Percentiles rank a stretch among this genome's conserved stretches.
Evolutionary conservation across 2,797 vertebrate genomes (phyloP).

Genomic region (Carapus acus): DNA sequence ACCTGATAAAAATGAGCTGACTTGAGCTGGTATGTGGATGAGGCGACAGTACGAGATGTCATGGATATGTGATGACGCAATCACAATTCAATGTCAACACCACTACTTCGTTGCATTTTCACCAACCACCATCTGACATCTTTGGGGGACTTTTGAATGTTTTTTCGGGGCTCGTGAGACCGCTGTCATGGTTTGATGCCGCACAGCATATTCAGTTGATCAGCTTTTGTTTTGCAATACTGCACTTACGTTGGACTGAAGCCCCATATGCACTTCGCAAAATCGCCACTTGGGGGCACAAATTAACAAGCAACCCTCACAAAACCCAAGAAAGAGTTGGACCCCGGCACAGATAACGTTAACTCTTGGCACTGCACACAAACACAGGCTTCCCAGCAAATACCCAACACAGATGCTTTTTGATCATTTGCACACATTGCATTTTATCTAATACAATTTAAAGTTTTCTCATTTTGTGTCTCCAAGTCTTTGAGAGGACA

Average conservation of each 20-base stretch:
- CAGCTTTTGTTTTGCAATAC: constrained; percentile 7
- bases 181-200: no score
- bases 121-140: no score
- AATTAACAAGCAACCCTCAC: constrained; percentile 62
- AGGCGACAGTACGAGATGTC: no score
- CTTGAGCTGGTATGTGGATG: no score
- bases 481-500: constrained; percentile 38
- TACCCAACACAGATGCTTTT: background rate
- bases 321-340: constrained; percentile 36
- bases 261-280: constrained; percentile 35
- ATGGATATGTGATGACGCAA: no score
- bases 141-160: no score
- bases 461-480: constrained; percentile 7
- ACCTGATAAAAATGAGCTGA: constrained; percentile 11
- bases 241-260: constrained; percentile 9
- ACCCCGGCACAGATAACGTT: constrained; percentile 46
- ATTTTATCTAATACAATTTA: constrained; percentile 6
- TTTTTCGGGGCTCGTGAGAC: no score
- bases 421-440: background rate
- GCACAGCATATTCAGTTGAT: background rate
- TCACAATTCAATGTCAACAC: no score
- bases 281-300: constrained; percentile 70
- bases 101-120: no score
- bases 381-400: constrained; percentile 20
- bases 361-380: constrained; percentile 30